These are phyloP conservation scores for Adineta ricciae DNA, from an alignment of 2,888 invertebrate genomes.

Conservation along the genomic window DNA sequence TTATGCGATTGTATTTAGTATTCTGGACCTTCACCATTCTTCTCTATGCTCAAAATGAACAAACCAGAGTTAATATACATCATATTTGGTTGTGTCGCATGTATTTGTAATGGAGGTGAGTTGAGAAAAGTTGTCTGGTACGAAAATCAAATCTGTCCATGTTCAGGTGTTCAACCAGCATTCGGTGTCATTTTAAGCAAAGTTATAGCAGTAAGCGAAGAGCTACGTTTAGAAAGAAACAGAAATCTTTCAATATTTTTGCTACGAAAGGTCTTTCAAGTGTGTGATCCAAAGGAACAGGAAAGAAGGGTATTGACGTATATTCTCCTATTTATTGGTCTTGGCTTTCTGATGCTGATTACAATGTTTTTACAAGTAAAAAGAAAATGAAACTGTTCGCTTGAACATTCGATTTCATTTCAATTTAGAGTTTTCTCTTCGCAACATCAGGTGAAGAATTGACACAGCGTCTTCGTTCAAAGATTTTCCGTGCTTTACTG, in stretches of 20 bases:
- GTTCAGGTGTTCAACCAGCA: conserved; percentile 20
- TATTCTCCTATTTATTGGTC: conserved; percentile 39
- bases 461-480: conserved; percentile 61
- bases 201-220: background rate
- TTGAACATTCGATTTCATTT: background rate
- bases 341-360: conserved; percentile 39
- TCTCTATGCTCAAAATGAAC: background rate
- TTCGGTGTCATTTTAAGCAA: conserved; percentile 4
- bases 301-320: conserved; percentile 38
- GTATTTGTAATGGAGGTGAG: conserved; percentile 4
- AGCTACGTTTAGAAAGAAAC: background rate
- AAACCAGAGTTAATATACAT: background rate
- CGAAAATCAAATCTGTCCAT: background rate
- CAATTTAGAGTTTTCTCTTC: conserved; percentile 26
- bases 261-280: conserved; percentile 37
- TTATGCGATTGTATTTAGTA: background rate
- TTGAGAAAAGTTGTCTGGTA: no score
- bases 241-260: background rate
- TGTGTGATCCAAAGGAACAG: conserved; percentile 37
- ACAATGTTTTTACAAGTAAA: conserved; percentile 40
- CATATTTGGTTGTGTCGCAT: background rate
- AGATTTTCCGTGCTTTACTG: conserved; percentile 50
- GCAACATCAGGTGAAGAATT: conserved; percentile 60
- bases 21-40: background rate
- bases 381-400: background rate